phyloP scores from a whole-genome alignment of 2,797 vertebrate species.

The Clarias laeviceps region DNA sequence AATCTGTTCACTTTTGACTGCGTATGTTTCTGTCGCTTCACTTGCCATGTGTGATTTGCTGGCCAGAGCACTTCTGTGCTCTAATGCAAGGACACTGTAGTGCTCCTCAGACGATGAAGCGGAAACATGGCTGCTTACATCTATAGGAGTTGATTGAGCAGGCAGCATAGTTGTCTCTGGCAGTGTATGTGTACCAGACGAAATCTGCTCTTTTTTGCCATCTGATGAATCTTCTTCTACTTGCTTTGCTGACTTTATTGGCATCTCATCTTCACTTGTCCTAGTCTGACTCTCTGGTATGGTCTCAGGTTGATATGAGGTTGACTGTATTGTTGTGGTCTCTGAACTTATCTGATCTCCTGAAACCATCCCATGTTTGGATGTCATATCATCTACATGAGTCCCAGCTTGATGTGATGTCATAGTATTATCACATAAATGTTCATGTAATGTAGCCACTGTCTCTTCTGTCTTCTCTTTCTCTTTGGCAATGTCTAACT shows the following conservation, averaged over 20 bases:
- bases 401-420: slow-evolving; percentile 29
- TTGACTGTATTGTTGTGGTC: slow-evolving; percentile 20
- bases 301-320: slow-evolving; percentile 21
- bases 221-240: slow-evolving; percentile 64
- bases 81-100: slow-evolving; percentile 74
- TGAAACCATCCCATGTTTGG: slow-evolving; percentile 29
- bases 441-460: slow-evolving; percentile 13
- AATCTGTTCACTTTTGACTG: slow-evolving; percentile 70
- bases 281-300: slow-evolving; percentile 29
- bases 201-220: slow-evolving; percentile 58
- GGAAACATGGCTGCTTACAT: slow-evolving; percentile 47
- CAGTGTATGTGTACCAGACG: slow-evolving; percentile 67
- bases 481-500: slow-evolving; percentile 26
- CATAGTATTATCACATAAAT: slow-evolving; percentile 30
- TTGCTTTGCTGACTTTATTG: slow-evolving; percentile 59
- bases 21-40: slow-evolving; percentile 66
- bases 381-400: background rate
- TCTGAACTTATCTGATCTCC: slow-evolving; percentile 36
- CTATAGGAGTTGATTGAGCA: slow-evolving; percentile 46
- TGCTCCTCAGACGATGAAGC: slow-evolving; percentile 62
- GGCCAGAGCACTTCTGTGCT: slow-evolving; percentile 63
- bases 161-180: slow-evolving; percentile 71
- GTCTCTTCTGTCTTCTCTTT: slow-evolving; percentile 38
- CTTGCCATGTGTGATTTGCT: slow-evolving; percentile 63
- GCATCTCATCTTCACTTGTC: slow-evolving; percentile 58